These are phyloP conservation scores for Cetonia aurata DNA, from an alignment of 2,888 invertebrate genomes.

Conservation along the genomic window DNA sequence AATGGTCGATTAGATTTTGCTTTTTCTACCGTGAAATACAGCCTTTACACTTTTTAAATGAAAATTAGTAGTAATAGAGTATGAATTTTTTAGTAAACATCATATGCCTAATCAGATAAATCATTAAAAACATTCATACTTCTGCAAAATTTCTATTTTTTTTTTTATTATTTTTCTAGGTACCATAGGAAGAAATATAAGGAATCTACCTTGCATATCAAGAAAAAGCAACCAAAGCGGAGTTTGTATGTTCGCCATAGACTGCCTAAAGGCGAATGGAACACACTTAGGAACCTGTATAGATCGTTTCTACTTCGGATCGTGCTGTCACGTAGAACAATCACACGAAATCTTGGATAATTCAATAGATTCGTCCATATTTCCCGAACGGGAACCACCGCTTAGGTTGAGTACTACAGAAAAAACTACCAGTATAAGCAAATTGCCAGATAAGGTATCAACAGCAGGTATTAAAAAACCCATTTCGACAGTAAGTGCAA, in stretches of 20 bases:
- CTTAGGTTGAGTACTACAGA: conserved; percentile 52
- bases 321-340: conserved; percentile 86
- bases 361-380: conserved; percentile 74
- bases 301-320: conserved; percentile 93
- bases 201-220: conserved; percentile 89
- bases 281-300: conserved; percentile 93
- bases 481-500: conserved; percentile 27
- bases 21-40: background rate
- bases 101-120: too few relatives aligned
- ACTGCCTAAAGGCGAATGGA: conserved; percentile 91
- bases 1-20: background rate
- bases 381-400: conserved; percentile 64
- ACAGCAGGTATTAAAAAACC: conserved; percentile 38
- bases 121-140: too few relatives aligned
- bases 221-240: conserved; percentile 84
- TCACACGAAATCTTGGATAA: conserved; percentile 73
- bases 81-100: too few relatives aligned
- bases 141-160: too few relatives aligned
- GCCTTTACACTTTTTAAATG: background rate
- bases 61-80: too few relatives aligned
- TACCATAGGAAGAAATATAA: conserved; percentile 86
- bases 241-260: conserved; percentile 94
- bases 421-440: conserved; percentile 35
- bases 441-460: conserved; percentile 36
- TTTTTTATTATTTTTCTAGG: conserved; percentile 70